These are phyloP conservation scores for Buteo buteo DNA, from an alignment of 2,113 vertebrate species.

Conservation along the genomic window DNA sequence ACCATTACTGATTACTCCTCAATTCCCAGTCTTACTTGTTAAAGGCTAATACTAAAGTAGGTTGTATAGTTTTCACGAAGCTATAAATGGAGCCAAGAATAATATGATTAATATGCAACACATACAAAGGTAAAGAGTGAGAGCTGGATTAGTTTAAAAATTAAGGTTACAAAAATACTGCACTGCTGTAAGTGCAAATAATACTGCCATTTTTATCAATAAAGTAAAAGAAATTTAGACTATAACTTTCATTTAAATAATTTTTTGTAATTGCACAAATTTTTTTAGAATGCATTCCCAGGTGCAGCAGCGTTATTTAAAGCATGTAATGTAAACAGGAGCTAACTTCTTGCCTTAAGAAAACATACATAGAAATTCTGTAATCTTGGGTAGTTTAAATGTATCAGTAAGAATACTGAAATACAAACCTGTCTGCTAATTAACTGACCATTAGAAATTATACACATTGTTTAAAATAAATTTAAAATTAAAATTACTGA, in stretches of 20 bases:
- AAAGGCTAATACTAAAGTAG: slow-evolving; percentile 70
- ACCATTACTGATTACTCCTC: slow-evolving; percentile 78
- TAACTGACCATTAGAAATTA: not conserved
- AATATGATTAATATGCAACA: slow-evolving; percentile 52
- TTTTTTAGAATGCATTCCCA: not conserved
- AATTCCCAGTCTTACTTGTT: slow-evolving; percentile 76
- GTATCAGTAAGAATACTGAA: not conserved
- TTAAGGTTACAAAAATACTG: not conserved
- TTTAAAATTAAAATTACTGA: not conserved
- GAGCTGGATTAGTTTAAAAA: slow-evolving; percentile 29
- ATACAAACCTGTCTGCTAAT: not conserved
- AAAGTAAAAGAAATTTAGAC: not conserved
- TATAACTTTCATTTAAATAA: not conserved
- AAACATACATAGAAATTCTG: not conserved
- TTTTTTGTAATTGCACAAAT: not conserved
- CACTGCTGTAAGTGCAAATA: not conserved
- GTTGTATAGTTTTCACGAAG: slow-evolving; percentile 65
- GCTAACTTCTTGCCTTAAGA: not conserved
- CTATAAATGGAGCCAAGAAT: slow-evolving; percentile 56
- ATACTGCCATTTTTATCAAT: not conserved
- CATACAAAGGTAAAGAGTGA: slow-evolving; percentile 15
- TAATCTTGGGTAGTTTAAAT: not conserved
- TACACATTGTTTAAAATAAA: not conserved
- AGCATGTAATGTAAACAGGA: not conserved
- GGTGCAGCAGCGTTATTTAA: not conserved